Evolutionary conservation across 2,797 vertebrate species (phyloP).

Genomic region (Prunella strophiata): DNA sequence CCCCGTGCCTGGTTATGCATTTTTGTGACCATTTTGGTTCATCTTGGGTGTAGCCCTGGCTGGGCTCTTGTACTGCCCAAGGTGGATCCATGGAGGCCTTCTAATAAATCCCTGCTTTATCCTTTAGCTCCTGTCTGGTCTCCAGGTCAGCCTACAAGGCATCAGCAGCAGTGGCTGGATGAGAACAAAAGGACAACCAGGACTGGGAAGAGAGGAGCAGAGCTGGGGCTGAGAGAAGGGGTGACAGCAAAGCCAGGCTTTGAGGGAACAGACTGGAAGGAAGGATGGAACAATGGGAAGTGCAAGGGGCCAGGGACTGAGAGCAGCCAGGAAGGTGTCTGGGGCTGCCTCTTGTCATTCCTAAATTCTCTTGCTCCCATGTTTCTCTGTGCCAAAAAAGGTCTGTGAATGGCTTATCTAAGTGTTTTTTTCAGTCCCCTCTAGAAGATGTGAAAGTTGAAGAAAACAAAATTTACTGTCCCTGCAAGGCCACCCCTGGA

Average conservation of each 20-base stretch:
- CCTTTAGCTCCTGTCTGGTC: too few relatives aligned
- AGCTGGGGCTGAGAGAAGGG: background rate
- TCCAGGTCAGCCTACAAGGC: too few relatives aligned
- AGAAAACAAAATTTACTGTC: background rate
- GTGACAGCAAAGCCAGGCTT: background rate
- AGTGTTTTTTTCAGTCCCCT: background rate
- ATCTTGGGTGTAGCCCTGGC: too few relatives aligned
- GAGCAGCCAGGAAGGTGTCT: background rate
- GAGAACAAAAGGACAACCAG: background rate
- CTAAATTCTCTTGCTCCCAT: background rate
- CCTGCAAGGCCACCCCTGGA: background rate
- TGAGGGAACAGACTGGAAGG: background rate
- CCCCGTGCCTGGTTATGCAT: too few relatives aligned
- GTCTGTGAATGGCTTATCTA: background rate
- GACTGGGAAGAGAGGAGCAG: background rate
- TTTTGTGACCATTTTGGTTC: too few relatives aligned
- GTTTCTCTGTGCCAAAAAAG: background rate
- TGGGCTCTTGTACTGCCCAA: too few relatives aligned
- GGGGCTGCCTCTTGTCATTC: background rate
- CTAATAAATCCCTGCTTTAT: too few relatives aligned
- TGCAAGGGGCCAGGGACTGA: rapidly evolving
- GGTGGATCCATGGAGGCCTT: too few relatives aligned
- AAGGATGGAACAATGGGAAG: background rate
- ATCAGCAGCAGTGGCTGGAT: background rate
- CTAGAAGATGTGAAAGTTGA: background rate